These are phyloP conservation scores for Cryptomyrus ogoouensis DNA, from an alignment of 2,113 vertebrate species.

Conservation along the genomic window DNA sequence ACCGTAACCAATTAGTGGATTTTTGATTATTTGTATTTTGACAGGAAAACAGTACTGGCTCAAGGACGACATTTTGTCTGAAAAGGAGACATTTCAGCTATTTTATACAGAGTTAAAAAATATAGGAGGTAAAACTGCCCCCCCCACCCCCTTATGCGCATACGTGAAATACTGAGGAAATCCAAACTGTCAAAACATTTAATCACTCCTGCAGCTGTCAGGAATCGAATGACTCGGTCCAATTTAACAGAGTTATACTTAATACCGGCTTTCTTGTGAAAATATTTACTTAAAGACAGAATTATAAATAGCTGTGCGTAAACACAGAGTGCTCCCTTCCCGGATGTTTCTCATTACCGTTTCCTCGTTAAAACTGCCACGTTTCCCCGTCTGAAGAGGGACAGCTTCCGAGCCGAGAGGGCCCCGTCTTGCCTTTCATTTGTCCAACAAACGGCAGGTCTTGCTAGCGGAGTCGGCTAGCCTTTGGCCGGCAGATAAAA, in stretches of 20 bases:
- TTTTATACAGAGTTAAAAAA: not conserved
- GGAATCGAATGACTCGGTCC: not conserved
- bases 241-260: not conserved
- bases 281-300: not conserved
- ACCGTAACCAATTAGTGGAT: conserved; percentile 59
- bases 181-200: conserved; percentile 11
- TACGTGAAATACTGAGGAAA: not conserved
- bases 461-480: not conserved
- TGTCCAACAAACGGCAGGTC: not conserved
- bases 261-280: not conserved
- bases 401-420: not conserved
- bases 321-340: not conserved
- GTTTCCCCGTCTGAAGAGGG: not conserved
- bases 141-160: not conserved
- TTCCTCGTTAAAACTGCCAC: not conserved
- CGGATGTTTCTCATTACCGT: not conserved
- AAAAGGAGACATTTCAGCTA: conserved; percentile 4
- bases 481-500: not conserved
- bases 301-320: not conserved
- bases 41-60: conserved; percentile 34
- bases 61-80: conserved; percentile 12
- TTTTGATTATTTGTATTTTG: conserved; percentile 44
- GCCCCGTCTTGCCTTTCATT: not conserved
- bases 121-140: not conserved
- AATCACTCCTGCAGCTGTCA: not conserved